phyloP scores from a whole-genome alignment of 1,140 invertebrate genomes.

The Pseudomyrmex concolor region DNA sequence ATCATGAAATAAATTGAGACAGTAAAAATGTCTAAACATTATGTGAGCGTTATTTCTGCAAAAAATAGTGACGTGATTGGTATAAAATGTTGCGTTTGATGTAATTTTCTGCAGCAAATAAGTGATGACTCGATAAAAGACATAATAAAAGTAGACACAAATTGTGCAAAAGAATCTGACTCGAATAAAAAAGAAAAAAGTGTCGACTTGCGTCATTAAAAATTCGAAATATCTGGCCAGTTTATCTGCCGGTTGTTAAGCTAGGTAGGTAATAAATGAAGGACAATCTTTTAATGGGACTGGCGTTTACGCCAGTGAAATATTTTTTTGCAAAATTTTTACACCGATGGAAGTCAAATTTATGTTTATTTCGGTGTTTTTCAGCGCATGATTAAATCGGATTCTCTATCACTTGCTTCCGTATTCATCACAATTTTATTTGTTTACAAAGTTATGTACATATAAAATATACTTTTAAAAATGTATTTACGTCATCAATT shows the following conservation, averaged over 20 bases:
- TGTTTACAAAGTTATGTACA: background rate
- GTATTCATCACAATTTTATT: background rate
- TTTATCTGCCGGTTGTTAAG: background rate
- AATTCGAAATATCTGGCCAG: background rate
- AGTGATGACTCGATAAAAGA: background rate
- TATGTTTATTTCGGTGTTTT: too few species aligned
- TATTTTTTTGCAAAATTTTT: conserved; percentile 12
- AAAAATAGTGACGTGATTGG: background rate
- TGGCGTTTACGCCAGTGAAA: background rate
- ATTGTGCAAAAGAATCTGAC: background rate
- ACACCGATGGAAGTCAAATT: background rate
- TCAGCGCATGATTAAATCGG: background rate
- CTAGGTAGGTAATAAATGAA: conserved; percentile 18
- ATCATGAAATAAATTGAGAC: too few species aligned
- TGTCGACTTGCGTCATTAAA: conserved; percentile 46
- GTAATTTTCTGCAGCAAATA: conserved; percentile 7
- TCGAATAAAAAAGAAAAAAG: background rate
- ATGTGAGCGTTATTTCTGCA: background rate
- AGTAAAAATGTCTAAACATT: background rate
- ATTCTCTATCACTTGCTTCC: background rate
- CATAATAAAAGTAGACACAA: background rate
- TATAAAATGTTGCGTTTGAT: background rate
- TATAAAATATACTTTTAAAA: too few species aligned
- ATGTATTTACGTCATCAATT: too few species aligned
- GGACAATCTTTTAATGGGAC: background rate